These are phyloP conservation scores for Cotesia typhae DNA, from an alignment of 1,140 invertebrate species.

Conservation along the genomic window DNA sequence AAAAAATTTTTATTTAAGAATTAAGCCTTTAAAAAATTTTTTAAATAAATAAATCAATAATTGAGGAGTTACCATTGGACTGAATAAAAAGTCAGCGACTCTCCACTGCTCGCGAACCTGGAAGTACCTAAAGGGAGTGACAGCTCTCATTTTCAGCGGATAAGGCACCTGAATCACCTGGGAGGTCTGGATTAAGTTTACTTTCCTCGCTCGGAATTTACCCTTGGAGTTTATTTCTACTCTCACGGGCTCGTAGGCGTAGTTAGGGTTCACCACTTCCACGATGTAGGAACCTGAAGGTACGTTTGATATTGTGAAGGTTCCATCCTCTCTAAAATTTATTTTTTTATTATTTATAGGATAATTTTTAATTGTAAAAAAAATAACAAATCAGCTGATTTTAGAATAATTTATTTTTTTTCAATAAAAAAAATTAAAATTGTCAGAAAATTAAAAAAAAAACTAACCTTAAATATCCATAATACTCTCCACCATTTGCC, in stretches of 20 bases:
- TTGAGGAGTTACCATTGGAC: conserved; percentile 92
- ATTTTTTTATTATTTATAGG: conserved; percentile 34
- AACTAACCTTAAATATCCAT: conserved; percentile 81
- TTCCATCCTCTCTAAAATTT: conserved; percentile 83
- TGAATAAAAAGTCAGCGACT: conserved; percentile 93
- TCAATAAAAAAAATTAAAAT: conserved; percentile 28
- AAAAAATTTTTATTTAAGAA: conserved; percentile 33
- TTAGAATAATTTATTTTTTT: too few species aligned
- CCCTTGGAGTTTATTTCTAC: conserved; percentile 97
- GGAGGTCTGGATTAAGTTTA: conserved; percentile 94
- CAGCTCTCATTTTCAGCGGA: conserved; percentile 86
- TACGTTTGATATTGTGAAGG: conserved; percentile 88
- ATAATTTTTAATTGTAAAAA: background rate
- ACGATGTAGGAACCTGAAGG: conserved; percentile 95
- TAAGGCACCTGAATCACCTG: conserved; percentile 89
- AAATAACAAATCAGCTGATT: too few species aligned
- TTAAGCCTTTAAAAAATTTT: too few species aligned
- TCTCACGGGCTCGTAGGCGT: conserved; percentile 88
- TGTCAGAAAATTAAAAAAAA: too few species aligned
- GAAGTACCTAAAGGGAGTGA: conserved; percentile 88
- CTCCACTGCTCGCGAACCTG: conserved; percentile 94
- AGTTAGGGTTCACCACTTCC: conserved; percentile 91
- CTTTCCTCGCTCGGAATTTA: conserved; percentile 92
- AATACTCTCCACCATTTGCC: conserved; percentile 87
- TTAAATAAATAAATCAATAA: too few species aligned